Conservation (phyloP, 2,113 vertebrate genomes). For the Scolopax mira region DNA sequence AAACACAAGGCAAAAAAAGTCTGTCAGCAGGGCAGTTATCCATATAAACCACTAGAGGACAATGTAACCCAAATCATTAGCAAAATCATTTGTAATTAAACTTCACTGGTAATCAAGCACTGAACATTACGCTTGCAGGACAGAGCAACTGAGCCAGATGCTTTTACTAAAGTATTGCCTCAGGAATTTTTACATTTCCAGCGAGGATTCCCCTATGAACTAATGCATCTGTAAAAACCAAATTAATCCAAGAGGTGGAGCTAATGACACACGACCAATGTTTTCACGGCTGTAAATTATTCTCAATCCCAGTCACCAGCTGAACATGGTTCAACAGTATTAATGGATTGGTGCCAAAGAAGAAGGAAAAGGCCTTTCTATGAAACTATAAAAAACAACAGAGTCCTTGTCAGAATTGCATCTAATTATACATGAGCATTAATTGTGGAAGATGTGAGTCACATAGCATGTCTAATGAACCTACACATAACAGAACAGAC, state of each 20-base stretch:
- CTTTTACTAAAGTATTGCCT: background rate
- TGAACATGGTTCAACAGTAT: background rate
- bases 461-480: background rate
- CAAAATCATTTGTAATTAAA: background rate
- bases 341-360: background rate
- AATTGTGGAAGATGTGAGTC: background rate
- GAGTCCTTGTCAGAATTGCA: slow-evolving; percentile 22
- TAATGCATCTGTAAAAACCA: background rate
- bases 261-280: background rate
- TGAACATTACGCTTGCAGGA: background rate
- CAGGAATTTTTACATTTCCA: background rate
- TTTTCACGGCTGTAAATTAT: background rate
- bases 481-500: background rate
- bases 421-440: background rate
- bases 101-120: background rate
- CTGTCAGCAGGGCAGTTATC: background rate
- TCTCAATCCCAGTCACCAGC: background rate
- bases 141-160: background rate
- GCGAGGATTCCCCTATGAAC: background rate
- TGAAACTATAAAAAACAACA: slow-evolving; percentile 35
- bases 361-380: background rate
- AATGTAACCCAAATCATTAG: background rate
- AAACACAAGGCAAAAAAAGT: background rate
- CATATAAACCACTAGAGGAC: slow-evolving; percentile 20
- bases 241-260: slow-evolving; percentile 32